phyloP scores from a whole-genome alignment of 2,888 invertebrate genomes.

The Tinea semifulvella region DNA sequence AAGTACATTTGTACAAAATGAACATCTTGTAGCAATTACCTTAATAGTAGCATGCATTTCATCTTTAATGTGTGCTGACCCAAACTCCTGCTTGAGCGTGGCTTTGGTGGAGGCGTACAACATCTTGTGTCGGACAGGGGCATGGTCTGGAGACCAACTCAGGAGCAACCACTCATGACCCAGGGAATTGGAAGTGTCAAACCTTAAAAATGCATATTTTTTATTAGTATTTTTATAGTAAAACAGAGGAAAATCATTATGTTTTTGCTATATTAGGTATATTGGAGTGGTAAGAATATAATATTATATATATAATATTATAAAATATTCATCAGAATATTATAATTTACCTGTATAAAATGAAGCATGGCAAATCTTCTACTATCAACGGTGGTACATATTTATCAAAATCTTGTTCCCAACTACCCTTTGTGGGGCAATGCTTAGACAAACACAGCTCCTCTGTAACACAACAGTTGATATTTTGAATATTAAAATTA shows the following conservation, averaged over 20 bases:
- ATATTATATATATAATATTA: too few species aligned
- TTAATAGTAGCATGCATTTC: conserved; percentile 89
- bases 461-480: conserved; percentile 70
- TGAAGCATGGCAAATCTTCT: conserved; percentile 88
- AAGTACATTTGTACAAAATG: too few species aligned
- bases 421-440: conserved; percentile 73
- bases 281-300: too few species aligned
- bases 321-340: too few species aligned
- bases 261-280: too few species aligned
- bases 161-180: conserved; percentile 94
- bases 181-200: conserved; percentile 79
- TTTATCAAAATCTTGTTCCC: conserved; percentile 89
- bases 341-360: conserved; percentile 86
- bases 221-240: too few species aligned
- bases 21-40: too few species aligned
- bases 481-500: too few species aligned
- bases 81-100: conserved; percentile 96
- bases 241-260: too few species aligned
- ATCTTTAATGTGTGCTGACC: conserved; percentile 91
- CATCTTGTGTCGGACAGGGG: conserved; percentile 95
- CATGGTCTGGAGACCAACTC: conserved; percentile 94
- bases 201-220: conserved; percentile 47
- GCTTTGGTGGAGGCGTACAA: conserved; percentile 97
- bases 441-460: conserved; percentile 74
- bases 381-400: conserved; percentile 75